Percentiles rank a stretch among this genome's conserved stretches.
These are phyloP conservation scores for Lapara coniferarum DNA, from an alignment of 2,888 invertebrate genomes.

Conservation along the genomic window DNA sequence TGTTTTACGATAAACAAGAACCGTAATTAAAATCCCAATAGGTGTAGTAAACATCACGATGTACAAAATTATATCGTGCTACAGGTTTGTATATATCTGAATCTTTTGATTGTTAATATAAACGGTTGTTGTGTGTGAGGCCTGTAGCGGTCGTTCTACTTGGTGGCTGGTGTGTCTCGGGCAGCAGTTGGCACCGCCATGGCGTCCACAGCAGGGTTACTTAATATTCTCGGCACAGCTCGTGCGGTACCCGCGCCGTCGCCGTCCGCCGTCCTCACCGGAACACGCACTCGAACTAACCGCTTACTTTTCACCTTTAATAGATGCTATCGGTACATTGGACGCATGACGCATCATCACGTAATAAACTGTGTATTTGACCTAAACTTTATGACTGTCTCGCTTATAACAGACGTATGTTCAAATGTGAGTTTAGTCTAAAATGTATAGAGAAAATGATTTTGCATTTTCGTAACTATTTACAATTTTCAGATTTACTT, in stretches of 20 bases:
- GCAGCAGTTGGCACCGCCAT: slow-evolving; percentile 42
- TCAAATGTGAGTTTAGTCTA: not conserved
- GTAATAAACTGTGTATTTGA: slow-evolving; percentile 26
- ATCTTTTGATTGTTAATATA: not conserved
- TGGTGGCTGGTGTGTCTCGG: slow-evolving; percentile 43
- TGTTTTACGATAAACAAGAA: not conserved
- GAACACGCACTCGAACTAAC: slow-evolving; percentile 61
- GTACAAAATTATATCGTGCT: not conserved
- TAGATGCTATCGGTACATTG: slow-evolving; percentile 55
- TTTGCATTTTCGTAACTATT: too few relatives aligned
- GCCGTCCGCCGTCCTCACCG: slow-evolving; percentile 57
- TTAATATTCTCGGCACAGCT: slow-evolving; percentile 60
- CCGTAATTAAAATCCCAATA: not conserved
- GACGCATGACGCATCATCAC: slow-evolving; percentile 49
- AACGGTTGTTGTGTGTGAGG: slow-evolving; percentile 9
- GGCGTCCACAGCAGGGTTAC: slow-evolving; percentile 36
- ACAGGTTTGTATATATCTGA: not conserved
- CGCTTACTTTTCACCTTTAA: slow-evolving; percentile 61
- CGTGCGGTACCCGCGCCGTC: slow-evolving; percentile 33
- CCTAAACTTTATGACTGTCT: not conserved
- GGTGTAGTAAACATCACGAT: not conserved
- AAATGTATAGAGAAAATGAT: too few relatives aligned
- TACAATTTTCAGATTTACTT: too few relatives aligned
- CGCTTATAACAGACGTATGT: not conserved
- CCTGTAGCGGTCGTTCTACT: slow-evolving; percentile 48